Percentiles rank a stretch among this genome's conserved stretches.
Evolutionary conservation across 2,888 invertebrate species (phyloP).

Genomic region (Erpobdella octoculata): DNA sequence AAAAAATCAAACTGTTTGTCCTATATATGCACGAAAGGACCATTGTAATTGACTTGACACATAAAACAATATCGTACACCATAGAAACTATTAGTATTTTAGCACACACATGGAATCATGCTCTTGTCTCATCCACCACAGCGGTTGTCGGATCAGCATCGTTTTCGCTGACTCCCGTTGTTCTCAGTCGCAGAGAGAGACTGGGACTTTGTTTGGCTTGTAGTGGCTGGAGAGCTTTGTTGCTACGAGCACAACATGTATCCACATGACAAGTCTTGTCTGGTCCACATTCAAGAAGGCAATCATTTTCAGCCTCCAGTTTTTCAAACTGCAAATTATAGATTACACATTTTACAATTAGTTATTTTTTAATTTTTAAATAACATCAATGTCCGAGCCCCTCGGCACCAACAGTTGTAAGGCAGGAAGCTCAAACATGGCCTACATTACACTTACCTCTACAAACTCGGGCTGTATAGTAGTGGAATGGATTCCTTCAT

Average conservation of each 20-base stretch:
- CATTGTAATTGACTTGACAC: background rate
- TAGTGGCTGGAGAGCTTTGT: background rate
- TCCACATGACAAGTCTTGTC: constrained; percentile 44
- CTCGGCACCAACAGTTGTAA: no score
- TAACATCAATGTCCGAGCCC: no score
- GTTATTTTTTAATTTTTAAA: background rate
- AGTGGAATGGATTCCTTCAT: constrained; percentile 95
- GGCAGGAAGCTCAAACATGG: background rate
- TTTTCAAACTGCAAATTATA: constrained; percentile 35
- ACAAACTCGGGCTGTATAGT: constrained; percentile 97
- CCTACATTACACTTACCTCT: constrained; percentile 55
- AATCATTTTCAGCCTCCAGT: constrained; percentile 37
- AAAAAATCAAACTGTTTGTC: background rate
- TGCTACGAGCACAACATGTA: constrained; percentile 43
- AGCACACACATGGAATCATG: background rate
- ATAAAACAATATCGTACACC: no score
- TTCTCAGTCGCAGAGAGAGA: constrained; percentile 19
- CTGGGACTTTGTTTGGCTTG: background rate
- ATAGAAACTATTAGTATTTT: no score
- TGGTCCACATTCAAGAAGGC: constrained; percentile 47
- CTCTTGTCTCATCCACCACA: background rate
- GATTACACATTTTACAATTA: background rate
- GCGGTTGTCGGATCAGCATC: background rate
- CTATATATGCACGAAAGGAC: background rate
- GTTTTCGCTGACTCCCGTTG: constrained; percentile 9